These are phyloP conservation scores for Drosophila aldrichi DNA, from an alignment of 2,888 invertebrate genomes.

Conservation along the genomic window DNA sequence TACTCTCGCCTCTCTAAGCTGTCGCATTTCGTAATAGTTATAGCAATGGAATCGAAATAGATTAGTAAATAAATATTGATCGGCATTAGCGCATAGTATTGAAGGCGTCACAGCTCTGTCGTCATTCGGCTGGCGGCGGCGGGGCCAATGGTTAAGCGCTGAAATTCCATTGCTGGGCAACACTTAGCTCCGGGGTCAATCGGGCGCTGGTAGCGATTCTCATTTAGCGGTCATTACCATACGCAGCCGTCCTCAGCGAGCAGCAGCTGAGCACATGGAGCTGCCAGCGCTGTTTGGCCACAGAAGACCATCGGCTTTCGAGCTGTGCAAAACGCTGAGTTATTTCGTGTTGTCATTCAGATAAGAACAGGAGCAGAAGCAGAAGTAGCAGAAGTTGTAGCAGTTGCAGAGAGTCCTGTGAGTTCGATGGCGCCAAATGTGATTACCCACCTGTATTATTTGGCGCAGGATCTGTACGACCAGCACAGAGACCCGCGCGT, in stretches of 20 bases:
- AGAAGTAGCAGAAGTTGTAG: too few relatives aligned
- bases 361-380: background rate
- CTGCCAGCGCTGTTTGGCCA: slow-evolving; percentile 5
- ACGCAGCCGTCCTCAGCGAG: slow-evolving; percentile 12
- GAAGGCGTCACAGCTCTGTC: background rate
- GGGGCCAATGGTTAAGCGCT: too few relatives aligned
- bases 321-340: slow-evolving; percentile 34
- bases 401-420: background rate
- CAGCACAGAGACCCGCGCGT: slow-evolving; percentile 85
- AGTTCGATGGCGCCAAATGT: slow-evolving; percentile 65
- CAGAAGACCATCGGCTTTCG: slow-evolving; percentile 51
- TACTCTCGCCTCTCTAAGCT: too few relatives aligned
- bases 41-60: background rate
- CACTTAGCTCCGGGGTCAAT: slow-evolving; percentile 59
- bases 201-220: slow-evolving; percentile 32
- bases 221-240: slow-evolving; percentile 73
- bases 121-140: slow-evolving; percentile 1
- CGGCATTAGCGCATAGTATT: background rate
- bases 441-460: slow-evolving; percentile 65
- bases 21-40: background rate
- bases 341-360: background rate
- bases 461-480: slow-evolving; percentile 57
- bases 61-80: background rate
- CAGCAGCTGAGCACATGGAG: slow-evolving; percentile 24
- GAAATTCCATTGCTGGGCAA: too few relatives aligned